Evolutionary conservation across 2,888 invertebrate species (phyloP).

Genomic region (Agrotis puta): DNA sequence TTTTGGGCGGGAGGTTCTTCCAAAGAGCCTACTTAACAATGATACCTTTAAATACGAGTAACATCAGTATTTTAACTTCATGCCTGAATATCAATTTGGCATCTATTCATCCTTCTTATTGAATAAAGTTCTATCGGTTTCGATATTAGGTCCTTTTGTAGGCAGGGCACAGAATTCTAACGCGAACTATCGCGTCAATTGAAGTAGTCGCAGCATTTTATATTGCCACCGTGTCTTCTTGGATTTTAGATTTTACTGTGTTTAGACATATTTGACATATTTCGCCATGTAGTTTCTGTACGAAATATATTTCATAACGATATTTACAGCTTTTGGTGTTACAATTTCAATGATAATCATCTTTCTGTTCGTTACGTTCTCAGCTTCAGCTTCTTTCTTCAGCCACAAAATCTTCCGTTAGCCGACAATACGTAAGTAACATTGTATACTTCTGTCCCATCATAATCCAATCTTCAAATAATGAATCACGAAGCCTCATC

Average conservation of each 20-base stretch:
- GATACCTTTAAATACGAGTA: background rate
- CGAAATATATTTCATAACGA: too few relatives aligned
- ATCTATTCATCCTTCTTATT: conserved; percentile 22
- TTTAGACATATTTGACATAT: conserved; percentile 14
- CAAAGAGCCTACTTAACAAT: background rate
- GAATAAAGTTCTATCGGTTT: conserved; percentile 42
- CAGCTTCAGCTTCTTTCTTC: background rate
- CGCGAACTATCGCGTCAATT: conserved; percentile 57
- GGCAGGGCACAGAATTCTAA: conserved; percentile 49
- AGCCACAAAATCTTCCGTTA: background rate
- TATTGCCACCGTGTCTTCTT: conserved; percentile 56
- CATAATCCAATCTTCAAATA: conserved; percentile 59
- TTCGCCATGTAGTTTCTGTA: background rate
- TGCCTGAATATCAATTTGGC: conserved; percentile 34
- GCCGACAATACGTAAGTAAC: too few relatives aligned
- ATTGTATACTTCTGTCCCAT: conserved; percentile 41
- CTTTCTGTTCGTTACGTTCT: too few relatives aligned
- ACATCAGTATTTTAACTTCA: conserved; percentile 4
- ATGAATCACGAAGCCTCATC: conserved; percentile 52
- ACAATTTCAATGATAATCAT: too few relatives aligned
- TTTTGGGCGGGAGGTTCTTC: too few relatives aligned
- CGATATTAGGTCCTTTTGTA: conserved; percentile 47
- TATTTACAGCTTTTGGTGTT: too few relatives aligned
- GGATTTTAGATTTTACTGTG: conserved; percentile 29
- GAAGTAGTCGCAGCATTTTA: conserved; percentile 58